These are phyloP conservation scores for Galbula dea DNA, from an alignment of 2,113 vertebrate genomes.

Conservation along the genomic window DNA sequence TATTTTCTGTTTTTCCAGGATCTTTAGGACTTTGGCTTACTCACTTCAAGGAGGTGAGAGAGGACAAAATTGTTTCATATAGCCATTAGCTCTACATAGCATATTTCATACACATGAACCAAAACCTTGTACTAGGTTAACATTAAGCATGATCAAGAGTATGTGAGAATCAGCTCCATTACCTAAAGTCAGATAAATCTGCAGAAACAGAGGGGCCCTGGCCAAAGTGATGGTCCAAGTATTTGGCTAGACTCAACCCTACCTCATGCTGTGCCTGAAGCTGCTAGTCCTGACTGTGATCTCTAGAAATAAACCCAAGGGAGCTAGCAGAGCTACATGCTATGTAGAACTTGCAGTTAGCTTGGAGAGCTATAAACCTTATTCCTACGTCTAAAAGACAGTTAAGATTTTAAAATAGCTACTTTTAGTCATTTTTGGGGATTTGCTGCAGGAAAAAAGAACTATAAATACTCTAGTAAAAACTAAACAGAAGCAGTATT, in stretches of 20 bases:
- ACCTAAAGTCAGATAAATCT: background rate
- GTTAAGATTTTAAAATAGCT: constrained; percentile 20
- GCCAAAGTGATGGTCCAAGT: background rate
- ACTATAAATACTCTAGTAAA: background rate
- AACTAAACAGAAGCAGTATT: constrained; percentile 4
- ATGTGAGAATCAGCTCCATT: background rate
- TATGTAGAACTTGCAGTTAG: background rate
- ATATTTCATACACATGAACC: background rate
- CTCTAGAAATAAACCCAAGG: background rate
- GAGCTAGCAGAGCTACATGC: background rate
- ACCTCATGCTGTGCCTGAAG: background rate
- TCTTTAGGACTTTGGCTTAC: background rate
- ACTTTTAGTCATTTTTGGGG: background rate
- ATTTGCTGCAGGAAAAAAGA: background rate
- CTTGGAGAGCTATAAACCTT: background rate
- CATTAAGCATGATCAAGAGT: background rate
- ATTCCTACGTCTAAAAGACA: background rate
- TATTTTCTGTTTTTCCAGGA: background rate
- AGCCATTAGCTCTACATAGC: background rate
- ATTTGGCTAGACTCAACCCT: background rate
- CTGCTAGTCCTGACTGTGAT: background rate
- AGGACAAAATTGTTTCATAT: background rate
- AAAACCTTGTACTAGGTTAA: background rate
- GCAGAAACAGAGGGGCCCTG: background rate
- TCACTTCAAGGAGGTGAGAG: background rate